phyloP scores from a whole-genome alignment of 2,888 invertebrate genomes.

The Pterostichus niger region DNA sequence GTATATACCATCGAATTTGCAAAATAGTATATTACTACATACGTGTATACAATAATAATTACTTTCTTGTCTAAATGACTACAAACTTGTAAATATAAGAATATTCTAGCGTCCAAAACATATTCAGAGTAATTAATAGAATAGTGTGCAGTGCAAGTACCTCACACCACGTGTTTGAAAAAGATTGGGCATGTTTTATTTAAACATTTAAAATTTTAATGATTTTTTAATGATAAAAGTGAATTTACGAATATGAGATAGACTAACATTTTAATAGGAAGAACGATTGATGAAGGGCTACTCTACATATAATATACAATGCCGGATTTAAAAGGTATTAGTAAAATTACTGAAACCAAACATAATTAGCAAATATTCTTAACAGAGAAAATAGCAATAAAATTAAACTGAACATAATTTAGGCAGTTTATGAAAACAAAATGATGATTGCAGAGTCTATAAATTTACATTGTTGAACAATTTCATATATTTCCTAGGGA shows the following conservation, averaged over 20 bases:
- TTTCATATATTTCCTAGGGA: not conserved
- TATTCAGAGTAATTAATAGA: not conserved
- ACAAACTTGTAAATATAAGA: slow-evolving; percentile 19
- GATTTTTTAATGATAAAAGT: no score
- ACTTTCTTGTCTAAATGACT: slow-evolving; percentile 9
- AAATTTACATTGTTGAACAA: no score
- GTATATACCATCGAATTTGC: slow-evolving; percentile 33
- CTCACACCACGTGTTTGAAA: not conserved
- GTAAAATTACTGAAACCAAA: no score
- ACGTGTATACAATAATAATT: slow-evolving; percentile 7
- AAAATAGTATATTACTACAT: not conserved
- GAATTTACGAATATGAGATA: slow-evolving; percentile 46
- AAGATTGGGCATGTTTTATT: no score
- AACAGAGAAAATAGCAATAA: no score
- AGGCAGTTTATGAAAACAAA: not conserved
- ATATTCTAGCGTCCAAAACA: slow-evolving; percentile 22
- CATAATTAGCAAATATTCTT: no score
- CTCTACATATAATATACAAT: not conserved
- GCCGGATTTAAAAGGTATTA: not conserved
- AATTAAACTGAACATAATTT: not conserved
- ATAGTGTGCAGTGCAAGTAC: not conserved
- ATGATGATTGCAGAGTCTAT: no score
- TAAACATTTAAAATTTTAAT: no score
- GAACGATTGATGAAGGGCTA: no score
- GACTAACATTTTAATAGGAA: slow-evolving; percentile 1